Base-by-base conservation (phyloP, 2,113 vertebrate species). In the Melanotaenia duboulayi region DNA sequence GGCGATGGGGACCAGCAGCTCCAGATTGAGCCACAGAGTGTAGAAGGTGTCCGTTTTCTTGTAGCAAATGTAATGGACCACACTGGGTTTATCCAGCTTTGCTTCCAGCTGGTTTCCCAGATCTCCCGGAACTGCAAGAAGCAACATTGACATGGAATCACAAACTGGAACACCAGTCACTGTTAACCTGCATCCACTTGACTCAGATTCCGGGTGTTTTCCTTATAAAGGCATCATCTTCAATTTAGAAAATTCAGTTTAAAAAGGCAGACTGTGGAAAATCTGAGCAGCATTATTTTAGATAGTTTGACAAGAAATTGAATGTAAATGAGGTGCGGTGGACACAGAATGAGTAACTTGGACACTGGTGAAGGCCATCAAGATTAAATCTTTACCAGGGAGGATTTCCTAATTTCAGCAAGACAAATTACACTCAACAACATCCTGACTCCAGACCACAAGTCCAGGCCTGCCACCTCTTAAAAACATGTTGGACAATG, bases 21-120 rank as follows among this genome's bases (percentile, higher is more conserved):
- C 98, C 24, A 98, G 91, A 89, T 99, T 99, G 75, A 99, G 93
- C 98, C 98, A 99, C 8, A 99, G 92, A 0, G 97, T 99, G 90
- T 97, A 99, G 87, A 96, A 99, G 82, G 90, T 84, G 7, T 96
- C 93, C 0, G 98, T 99, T 91, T 94, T 99, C 94, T 97, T 99
- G 69, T 95, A 97, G 87, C 98, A 99, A 76, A 99, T 92, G 75
- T 99, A 99, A 68, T 99, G 98, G 24, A 99, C 97, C 19, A 99
- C 97, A 0, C 95, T 94, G 10, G 97, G 96, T 86, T 99, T 99
- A 88, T 99, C 94, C 84, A 99, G 90, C 89, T 96, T 98, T 0
- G 96, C 98, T 91, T 99, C 97, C 92, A 99, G 56, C 91, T 99
- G 98, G 91, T 99, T 99, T 23, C 98, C 98, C 37, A 99, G 93